These are phyloP conservation scores for Galago senegalensis DNA, from an alignment of 2,797 vertebrate genomes.

Conservation along the genomic window DNA sequence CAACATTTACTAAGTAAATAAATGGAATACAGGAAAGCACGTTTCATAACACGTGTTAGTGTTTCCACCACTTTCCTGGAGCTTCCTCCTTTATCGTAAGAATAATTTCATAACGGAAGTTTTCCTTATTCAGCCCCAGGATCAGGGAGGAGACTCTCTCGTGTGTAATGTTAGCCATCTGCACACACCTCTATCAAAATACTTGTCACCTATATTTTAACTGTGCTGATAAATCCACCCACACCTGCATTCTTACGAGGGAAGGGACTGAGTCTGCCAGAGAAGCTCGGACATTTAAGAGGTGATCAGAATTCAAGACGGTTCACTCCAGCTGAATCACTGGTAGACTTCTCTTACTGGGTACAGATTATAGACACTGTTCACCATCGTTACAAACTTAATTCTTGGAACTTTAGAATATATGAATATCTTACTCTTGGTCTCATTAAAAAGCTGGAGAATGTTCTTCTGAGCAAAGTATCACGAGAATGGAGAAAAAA, in stretches of 20 bases:
- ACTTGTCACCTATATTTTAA: not conserved
- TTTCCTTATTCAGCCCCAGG: not conserved
- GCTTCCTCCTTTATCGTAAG: not conserved
- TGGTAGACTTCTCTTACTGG: not conserved
- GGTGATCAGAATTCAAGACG: not conserved
- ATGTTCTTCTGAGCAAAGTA: too few species aligned
- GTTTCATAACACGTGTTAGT: not conserved
- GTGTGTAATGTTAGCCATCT: not conserved
- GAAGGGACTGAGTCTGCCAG: not conserved
- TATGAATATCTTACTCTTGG: not conserved
- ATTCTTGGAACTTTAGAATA: constrained; percentile 12
- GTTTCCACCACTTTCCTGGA: not conserved
- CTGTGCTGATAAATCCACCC: not conserved
- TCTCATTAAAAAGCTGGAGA: not conserved
- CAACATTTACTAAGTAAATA: not conserved
- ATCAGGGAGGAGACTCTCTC: not conserved
- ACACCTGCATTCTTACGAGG: not conserved
- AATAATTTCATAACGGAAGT: not conserved
- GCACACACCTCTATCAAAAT: not conserved
- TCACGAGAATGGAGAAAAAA: too few species aligned
- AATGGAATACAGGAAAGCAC: not conserved
- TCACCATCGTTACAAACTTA: constrained; percentile 1
- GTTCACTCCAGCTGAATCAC: not conserved
- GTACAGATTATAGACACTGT: not conserved
- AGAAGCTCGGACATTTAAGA: not conserved